Evolutionary conservation across 2,797 vertebrate genomes (phyloP).

Genomic region (Darevskia mixta): DNA sequence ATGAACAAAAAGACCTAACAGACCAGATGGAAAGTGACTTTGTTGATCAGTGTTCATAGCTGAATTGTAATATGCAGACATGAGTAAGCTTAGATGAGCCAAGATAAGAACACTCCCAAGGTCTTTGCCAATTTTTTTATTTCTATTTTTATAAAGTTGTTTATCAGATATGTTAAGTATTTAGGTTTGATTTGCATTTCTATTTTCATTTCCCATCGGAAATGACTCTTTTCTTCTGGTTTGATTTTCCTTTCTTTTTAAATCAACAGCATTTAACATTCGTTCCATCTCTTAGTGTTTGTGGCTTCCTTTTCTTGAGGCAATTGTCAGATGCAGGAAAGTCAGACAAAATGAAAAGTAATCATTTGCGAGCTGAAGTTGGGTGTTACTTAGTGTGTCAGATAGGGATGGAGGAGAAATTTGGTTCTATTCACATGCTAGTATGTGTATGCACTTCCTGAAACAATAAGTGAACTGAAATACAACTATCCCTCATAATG

Average conservation of each 20-base stretch:
- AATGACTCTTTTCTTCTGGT: not conserved
- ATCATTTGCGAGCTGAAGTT: conserved; percentile 65
- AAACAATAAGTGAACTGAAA: too few relatives aligned
- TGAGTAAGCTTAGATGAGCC: not conserved
- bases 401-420: conserved; percentile 33
- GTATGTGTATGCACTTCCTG: too few relatives aligned
- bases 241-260: rapidly evolving
- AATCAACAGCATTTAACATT: conserved; percentile 56
- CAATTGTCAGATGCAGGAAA: conserved; percentile 68
- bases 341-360: conserved; percentile 67
- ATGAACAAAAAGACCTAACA: not conserved
- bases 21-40: rapidly evolving
- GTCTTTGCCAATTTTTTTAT: conserved; percentile 43
- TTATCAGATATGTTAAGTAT: conserved; percentile 74
- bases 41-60: rapidly evolving
- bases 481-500: too few relatives aligned
- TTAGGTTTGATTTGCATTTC: conserved; percentile 69
- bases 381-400: conserved; percentile 70
- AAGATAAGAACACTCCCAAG: conserved; percentile 31
- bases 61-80: rapidly evolving
- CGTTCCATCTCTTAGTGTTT: conserved; percentile 22
- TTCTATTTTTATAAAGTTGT: conserved; percentile 71
- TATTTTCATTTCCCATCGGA: conserved; percentile 60
- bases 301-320: conserved; percentile 64
- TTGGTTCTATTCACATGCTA: too few relatives aligned